Conservation (phyloP, 2,113 vertebrate genomes). For the Dolichotis patagonum region DNA sequence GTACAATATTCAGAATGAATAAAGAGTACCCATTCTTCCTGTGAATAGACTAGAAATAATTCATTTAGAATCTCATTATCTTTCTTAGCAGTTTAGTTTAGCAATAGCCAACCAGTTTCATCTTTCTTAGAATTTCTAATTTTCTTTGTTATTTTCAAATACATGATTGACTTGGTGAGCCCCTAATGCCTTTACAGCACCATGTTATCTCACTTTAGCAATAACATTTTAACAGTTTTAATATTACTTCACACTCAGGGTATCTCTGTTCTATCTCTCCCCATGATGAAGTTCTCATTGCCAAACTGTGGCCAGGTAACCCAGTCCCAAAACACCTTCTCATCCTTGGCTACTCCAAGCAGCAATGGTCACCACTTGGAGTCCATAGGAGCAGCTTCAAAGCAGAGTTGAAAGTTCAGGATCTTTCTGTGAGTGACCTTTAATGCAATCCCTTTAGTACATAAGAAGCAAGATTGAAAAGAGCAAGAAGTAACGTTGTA, state of each 20-base stretch:
- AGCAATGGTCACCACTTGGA: background rate
- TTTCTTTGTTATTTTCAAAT: background rate
- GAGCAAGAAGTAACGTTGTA: background rate
- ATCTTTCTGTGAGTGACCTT: background rate
- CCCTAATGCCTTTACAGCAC: background rate
- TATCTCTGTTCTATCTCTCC: background rate
- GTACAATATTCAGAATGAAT: background rate
- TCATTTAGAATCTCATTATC: background rate
- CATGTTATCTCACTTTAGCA: background rate
- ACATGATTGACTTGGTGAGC: background rate
- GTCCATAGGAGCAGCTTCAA: background rate
- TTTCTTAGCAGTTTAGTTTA: background rate
- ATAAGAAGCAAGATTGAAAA: background rate
- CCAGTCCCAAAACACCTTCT: background rate
- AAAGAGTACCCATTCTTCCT: background rate
- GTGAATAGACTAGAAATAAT: background rate
- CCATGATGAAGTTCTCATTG: background rate
- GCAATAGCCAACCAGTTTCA: background rate
- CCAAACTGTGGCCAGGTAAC: background rate
- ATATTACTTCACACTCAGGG: background rate
- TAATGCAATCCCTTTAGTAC: background rate
- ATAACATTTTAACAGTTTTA: background rate
- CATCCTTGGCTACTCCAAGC: background rate
- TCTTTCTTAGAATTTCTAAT: background rate
- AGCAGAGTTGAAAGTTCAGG: background rate